phyloP scores from a whole-genome alignment of 2,888 invertebrate species.

The Zaprionus bogoriensis region DNA sequence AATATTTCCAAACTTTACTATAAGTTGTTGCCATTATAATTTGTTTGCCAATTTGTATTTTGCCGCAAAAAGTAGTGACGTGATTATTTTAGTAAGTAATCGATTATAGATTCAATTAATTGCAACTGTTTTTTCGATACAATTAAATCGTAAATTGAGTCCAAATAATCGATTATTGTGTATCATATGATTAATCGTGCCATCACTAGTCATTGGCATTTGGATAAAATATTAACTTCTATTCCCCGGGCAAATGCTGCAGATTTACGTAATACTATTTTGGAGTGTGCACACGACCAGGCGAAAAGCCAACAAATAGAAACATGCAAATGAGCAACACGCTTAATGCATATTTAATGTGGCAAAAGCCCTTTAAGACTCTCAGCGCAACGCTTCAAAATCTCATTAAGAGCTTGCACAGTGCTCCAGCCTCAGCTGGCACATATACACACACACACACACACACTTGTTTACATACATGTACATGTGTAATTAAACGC shows the following conservation, averaged over 20 bases:
- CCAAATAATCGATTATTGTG: too few relatives aligned
- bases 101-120: too few relatives aligned
- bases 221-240: conserved; percentile 32
- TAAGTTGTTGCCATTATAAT: too few relatives aligned
- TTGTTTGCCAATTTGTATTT: too few relatives aligned
- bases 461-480: too few relatives aligned
- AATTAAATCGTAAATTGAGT: too few relatives aligned
- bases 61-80: too few relatives aligned
- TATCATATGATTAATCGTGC: too few relatives aligned
- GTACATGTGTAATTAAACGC: conserved; percentile 23
- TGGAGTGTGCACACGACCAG: background rate
- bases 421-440: conserved; percentile 9
- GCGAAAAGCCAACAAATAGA: background rate
- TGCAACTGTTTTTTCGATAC: too few relatives aligned
- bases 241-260: conserved; percentile 15
- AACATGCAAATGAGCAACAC: background rate
- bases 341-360: conserved; percentile 11
- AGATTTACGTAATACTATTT: conserved; percentile 37
- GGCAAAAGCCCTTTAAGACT: background rate
- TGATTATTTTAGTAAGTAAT: too few relatives aligned
- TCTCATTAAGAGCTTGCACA: conserved; percentile 23
- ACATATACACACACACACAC: background rate
- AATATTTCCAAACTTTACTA: too few relatives aligned
- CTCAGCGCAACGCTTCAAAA: conserved; percentile 7
- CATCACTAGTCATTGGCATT: conserved; percentile 24